Percentiles rank a stretch among this genome's conserved stretches.
Conservation (phyloP, 2,113 vertebrate species). For the Platysternon megacephalum region DNA sequence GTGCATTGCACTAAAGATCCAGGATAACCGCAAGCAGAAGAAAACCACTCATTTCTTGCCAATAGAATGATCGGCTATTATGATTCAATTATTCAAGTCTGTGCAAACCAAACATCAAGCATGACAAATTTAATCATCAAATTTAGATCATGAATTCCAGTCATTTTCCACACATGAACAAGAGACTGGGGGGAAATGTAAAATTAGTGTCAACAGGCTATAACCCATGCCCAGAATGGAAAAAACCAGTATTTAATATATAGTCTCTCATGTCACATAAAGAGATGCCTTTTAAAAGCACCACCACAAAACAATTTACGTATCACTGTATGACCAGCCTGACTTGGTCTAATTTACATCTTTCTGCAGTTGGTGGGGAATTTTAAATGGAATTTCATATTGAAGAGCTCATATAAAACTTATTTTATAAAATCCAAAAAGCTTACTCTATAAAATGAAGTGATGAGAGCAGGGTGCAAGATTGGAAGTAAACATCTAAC, state of each 20-base stretch:
- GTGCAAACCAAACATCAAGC: neutral
- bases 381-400: constrained; percentile 43
- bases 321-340: neutral
- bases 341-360: neutral
- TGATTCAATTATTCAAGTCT: neutral
- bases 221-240: neutral
- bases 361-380: neutral
- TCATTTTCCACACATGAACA: neutral
- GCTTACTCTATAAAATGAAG: neutral
- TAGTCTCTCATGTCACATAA: fast-evolving
- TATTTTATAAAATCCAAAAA: constrained; percentile 16
- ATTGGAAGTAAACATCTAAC: constrained; percentile 29
- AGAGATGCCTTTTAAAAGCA: neutral
- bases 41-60: neutral
- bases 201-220: neutral
- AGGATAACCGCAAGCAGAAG: neutral
- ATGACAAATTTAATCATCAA: neutral
- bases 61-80: neutral
- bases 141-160: neutral
- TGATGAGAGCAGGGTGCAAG: neutral
- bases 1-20: neutral
- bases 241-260: neutral
- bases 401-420: neutral
- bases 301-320: neutral
- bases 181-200: neutral